Percentiles rank a stretch among this genome's conserved stretches.
Evolutionary conservation across 2,113 vertebrate species (phyloP).

Genomic region (Prunella himalayana): DNA sequence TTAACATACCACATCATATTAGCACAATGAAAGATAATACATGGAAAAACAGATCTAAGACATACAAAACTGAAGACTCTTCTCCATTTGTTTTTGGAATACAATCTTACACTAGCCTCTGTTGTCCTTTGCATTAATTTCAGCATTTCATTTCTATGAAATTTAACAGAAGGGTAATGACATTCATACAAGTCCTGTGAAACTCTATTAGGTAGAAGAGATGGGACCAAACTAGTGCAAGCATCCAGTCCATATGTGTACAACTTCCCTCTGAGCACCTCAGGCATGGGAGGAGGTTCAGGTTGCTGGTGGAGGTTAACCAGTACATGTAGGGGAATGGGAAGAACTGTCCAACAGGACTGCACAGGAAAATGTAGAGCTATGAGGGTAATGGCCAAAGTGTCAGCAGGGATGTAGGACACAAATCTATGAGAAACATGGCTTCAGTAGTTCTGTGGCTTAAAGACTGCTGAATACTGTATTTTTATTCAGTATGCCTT

Average conservation of each 20-base stretch:
- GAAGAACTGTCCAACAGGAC: background rate
- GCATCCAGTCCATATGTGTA: background rate
- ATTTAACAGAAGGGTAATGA: background rate
- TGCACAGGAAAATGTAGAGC: background rate
- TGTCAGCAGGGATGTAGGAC: background rate
- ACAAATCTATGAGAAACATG: background rate
- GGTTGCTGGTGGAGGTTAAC: background rate
- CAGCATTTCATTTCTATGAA: background rate
- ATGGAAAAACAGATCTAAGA: background rate
- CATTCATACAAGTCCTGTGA: background rate
- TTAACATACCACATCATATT: background rate
- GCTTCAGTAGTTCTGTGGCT: background rate
- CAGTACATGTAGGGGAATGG: background rate
- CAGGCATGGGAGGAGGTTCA: background rate
- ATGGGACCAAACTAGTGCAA: background rate
- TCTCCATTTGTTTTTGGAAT: background rate
- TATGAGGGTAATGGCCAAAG: background rate
- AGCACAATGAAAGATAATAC: background rate
- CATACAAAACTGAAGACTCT: background rate
- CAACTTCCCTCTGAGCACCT: background rate
- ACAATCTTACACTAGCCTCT: background rate
- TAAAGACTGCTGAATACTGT: background rate
- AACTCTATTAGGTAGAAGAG: background rate
- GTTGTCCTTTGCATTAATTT: background rate
- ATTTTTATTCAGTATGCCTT: background rate